A percentile compares a stretch with the other conserved stretches of the same genome.
phyloP scores from a whole-genome alignment of 35 echinoderm and acorn worm species.

The Apostichopus parvimensis region DNA sequence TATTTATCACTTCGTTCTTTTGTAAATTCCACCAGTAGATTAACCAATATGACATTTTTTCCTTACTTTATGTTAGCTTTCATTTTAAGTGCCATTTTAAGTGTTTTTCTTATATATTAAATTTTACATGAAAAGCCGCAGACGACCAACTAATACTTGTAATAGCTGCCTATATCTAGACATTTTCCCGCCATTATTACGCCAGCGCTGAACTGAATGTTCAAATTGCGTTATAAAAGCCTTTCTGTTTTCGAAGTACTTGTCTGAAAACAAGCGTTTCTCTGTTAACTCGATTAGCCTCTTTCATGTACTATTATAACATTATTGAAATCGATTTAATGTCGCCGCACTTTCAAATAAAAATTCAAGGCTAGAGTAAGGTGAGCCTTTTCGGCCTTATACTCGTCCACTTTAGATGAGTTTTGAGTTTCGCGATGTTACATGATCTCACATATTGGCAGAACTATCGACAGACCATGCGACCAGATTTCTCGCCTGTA shows the following conservation, averaged over 20 bases:
- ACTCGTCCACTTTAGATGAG: not conserved
- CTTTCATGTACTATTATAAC: constrained; percentile 10
- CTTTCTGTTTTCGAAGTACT: not conserved
- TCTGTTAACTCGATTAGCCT: constrained; percentile 17
- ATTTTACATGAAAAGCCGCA: not conserved
- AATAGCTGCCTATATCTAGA: not conserved
- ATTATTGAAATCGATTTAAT: constrained; percentile 11
- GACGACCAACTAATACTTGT: not conserved
- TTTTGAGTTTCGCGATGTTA: not conserved
- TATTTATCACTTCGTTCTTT: too few species aligned
- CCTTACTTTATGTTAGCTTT: not conserved
- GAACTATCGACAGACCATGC: not conserved
- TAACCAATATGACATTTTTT: too few species aligned
- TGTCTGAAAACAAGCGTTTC: constrained; percentile 3
- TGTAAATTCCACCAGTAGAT: too few species aligned
- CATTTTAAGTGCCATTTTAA: not conserved
- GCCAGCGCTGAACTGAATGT: not conserved
- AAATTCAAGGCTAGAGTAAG: not conserved
- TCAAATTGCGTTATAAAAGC: not conserved
- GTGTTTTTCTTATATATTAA: not conserved
- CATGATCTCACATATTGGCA: not conserved
- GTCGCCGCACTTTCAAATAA: not conserved
- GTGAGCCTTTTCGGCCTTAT: not conserved
- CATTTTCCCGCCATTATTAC: not conserved
- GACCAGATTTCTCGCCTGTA: not conserved